These are phyloP conservation scores for Naja naja DNA, from an alignment of 2,113 vertebrate genomes.

Conservation along the genomic window DNA sequence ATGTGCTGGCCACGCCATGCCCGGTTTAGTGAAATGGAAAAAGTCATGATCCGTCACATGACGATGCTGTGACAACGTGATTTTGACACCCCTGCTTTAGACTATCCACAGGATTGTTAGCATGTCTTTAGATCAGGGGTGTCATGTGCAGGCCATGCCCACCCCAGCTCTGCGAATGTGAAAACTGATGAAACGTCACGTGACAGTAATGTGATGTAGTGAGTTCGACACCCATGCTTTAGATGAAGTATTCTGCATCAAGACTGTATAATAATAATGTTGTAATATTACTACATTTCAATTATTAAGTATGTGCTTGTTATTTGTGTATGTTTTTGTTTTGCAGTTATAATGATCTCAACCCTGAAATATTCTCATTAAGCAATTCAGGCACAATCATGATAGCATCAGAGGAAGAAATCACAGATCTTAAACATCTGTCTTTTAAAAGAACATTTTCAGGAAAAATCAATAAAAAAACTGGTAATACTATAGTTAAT, in stretches of 20 bases:
- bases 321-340: constrained; percentile 24
- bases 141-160: too few relatives aligned
- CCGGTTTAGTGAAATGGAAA: too few relatives aligned
- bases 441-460: constrained; percentile 13
- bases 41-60: too few relatives aligned
- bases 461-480: background rate
- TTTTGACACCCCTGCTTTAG: background rate
- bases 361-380: constrained; percentile 81
- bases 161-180: too few relatives aligned
- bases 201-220: too few relatives aligned
- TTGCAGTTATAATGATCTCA: constrained; percentile 79
- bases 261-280: background rate
- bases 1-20: too few relatives aligned
- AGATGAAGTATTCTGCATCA: background rate
- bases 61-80: too few relatives aligned
- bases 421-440: background rate
- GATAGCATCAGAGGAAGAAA: constrained; percentile 43
- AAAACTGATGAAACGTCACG: too few relatives aligned
- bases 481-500: constrained; percentile 35
- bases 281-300: background rate
- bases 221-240: background rate
- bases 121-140: background rate
- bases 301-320: background rate
- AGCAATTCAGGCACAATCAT: constrained; percentile 80
- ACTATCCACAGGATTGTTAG: background rate